phyloP scores from a whole-genome alignment of 92 coral and sea anemone genomes.

The Heliopora coerulea region DNA sequence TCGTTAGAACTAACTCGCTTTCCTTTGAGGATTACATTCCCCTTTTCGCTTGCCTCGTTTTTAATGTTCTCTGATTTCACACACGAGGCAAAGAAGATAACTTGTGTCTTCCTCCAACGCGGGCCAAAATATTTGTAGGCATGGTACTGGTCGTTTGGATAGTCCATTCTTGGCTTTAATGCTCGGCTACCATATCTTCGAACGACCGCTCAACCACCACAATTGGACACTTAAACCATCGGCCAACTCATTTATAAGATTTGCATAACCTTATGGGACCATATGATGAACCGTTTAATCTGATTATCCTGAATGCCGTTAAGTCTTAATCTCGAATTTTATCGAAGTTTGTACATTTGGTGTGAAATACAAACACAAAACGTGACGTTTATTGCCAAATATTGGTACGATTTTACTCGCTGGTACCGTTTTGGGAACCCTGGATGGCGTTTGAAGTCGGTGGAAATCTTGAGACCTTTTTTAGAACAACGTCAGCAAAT shows the following conservation, averaged over 20 bases:
- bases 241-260: constrained; percentile 13
- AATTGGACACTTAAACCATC: background rate
- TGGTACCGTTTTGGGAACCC: too few relatives aligned
- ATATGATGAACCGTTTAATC: background rate
- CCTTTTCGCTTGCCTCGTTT: background rate
- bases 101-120: constrained; percentile 3
- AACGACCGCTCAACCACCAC: background rate
- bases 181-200: background rate
- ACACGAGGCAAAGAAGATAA: constrained; percentile 8
- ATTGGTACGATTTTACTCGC: too few relatives aligned
- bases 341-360: too few relatives aligned
- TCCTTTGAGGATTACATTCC: background rate
- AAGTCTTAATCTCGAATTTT: too few relatives aligned
- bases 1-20: background rate
- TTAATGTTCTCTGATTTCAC: background rate
- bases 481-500: too few relatives aligned
- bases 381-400: too few relatives aligned
- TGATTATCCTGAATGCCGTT: too few relatives aligned
- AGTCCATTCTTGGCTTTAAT: constrained; percentile 10
- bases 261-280: background rate
- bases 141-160: background rate
- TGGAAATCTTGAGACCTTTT: too few relatives aligned
- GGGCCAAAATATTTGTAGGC: background rate
- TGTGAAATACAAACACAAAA: too few relatives aligned
- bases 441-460: too few relatives aligned